Percentiles rank a stretch among this genome's conserved stretches.
phyloP scores from a whole-genome alignment of 2,113 vertebrate genomes.

The Tricholaema leucomelas region DNA sequence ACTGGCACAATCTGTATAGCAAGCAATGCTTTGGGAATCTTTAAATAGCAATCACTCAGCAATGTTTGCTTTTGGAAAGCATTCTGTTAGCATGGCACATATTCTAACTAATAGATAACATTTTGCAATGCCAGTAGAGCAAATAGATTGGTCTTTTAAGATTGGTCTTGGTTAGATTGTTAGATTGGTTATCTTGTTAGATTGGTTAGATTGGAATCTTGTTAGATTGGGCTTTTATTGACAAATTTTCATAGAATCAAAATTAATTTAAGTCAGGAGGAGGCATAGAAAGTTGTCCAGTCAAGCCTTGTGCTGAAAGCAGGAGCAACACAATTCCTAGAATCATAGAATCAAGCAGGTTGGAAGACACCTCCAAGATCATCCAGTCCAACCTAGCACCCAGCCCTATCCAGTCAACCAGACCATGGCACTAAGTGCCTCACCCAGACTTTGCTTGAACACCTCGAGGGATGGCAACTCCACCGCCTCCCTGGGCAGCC shows the following conservation, averaged over 20 bases:
- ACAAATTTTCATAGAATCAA: neutral
- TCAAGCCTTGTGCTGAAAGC: neutral
- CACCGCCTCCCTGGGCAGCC: no score
- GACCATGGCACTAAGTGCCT: no score
- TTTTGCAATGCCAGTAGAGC: neutral
- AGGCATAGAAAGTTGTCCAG: neutral
- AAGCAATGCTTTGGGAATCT: neutral
- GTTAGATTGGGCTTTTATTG: neutral
- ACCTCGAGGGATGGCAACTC: no score
- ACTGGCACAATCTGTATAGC: neutral
- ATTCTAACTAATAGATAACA: neutral
- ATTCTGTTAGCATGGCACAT: neutral
- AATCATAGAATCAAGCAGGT: no score
- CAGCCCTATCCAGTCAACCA: no score
- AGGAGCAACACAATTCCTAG: neutral
- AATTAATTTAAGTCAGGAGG: neutral
- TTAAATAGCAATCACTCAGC: conserved; percentile 8
- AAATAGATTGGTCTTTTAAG: neutral
- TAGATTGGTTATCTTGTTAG: no score
- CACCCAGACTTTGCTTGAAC: no score
- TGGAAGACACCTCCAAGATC: no score
- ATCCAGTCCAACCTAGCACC: no score
- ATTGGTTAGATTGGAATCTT: no score
- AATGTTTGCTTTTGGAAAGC: neutral
- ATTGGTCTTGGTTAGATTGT: no score